phyloP scores from a whole-genome alignment of 2,888 invertebrate genomes.

The Amiota mariae region DNA sequence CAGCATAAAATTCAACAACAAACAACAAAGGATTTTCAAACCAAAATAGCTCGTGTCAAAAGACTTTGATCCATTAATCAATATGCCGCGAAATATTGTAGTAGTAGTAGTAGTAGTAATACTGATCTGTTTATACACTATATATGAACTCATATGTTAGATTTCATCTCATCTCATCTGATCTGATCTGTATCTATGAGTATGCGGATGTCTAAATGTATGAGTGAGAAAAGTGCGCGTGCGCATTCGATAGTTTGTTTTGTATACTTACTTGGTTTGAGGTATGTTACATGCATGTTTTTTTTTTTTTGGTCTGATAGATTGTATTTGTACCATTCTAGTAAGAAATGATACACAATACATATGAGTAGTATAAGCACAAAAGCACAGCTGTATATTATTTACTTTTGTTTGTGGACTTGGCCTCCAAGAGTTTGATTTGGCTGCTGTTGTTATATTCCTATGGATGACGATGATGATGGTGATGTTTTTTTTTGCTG shows the following conservation, averaged over 20 bases:
- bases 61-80: constrained; percentile 74
- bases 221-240: neutral
- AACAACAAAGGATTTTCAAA: constrained; percentile 71
- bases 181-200: constrained; percentile 12
- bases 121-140: neutral
- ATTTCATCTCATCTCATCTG: neutral
- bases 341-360: constrained; percentile 31
- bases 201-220: constrained; percentile 8
- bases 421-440: constrained; percentile 36
- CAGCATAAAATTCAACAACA: constrained; percentile 51
- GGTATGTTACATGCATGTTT: constrained; percentile 52
- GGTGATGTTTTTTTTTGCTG: constrained; percentile 27
- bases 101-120: too few relatives aligned
- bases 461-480: constrained; percentile 30
- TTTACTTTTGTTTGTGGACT: constrained; percentile 48
- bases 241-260: constrained; percentile 6
- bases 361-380: constrained; percentile 31
- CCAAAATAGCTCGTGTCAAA: constrained; percentile 74
- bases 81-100: constrained; percentile 58
- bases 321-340: constrained; percentile 40
- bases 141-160: neutral
- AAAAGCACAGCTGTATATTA: constrained; percentile 48
- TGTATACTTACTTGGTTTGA: constrained; percentile 4
- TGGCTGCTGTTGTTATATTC: constrained; percentile 33
- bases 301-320: constrained; percentile 27